These are phyloP conservation scores for Cerceris ruficornis DNA, from an alignment of 2,888 invertebrate genomes.

Conservation along the genomic window DNA sequence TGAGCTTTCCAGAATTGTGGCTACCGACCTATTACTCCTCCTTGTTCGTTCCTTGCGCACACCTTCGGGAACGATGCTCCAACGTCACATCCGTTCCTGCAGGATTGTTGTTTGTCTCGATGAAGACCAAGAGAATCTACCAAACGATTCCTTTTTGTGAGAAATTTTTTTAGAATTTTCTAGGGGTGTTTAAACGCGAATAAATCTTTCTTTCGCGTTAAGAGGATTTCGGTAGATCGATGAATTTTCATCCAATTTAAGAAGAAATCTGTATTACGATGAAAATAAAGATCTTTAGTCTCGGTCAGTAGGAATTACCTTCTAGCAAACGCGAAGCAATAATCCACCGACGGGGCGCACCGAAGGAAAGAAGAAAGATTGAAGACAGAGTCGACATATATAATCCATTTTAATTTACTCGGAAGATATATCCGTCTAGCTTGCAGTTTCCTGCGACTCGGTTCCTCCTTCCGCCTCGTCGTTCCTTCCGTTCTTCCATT, in stretches of 20 bases:
- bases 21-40: conserved; percentile 60
- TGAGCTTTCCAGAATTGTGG: conserved; percentile 68
- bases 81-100: conserved; percentile 23
- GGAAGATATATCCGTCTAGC: conserved; percentile 77
- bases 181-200: neutral
- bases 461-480: conserved; percentile 37
- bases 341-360: conserved; percentile 50
- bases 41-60: conserved; percentile 32
- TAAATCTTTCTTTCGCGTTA: neutral
- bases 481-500: conserved; percentile 43
- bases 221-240: neutral
- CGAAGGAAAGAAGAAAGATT: conserved; percentile 70
- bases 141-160: too few species aligned
- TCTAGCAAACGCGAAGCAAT: conserved; percentile 49
- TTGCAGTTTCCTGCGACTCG: conserved; percentile 71
- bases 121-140: too few species aligned
- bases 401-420: conserved; percentile 80
- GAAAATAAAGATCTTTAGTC: neutral
- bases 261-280: neutral
- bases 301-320: conserved; percentile 62
- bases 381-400: conserved; percentile 77
- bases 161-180: too few species aligned
- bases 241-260: neutral
- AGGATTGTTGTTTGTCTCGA: conserved; percentile 5
- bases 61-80: conserved; percentile 46